Percentiles rank a stretch among this genome's conserved stretches.
Evolutionary conservation across 2,797 vertebrate genomes (phyloP).

Genomic region (Coregonus ussuriensis): DNA sequence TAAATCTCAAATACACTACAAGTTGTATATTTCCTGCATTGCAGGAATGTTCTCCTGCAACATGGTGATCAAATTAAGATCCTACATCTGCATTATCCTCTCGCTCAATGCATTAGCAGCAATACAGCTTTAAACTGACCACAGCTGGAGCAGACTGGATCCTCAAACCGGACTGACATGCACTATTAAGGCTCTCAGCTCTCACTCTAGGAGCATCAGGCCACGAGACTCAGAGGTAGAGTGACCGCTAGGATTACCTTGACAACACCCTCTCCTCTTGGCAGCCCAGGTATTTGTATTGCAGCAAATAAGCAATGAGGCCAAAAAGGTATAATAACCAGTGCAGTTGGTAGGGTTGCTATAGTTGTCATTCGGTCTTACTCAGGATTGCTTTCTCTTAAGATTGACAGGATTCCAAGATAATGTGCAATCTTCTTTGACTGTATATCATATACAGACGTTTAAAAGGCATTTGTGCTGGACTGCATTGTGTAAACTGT

Average conservation of each 20-base stretch:
- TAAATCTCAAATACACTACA: too few relatives aligned
- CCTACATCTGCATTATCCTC: background rate
- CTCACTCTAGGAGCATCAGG: slow-evolving; percentile 8
- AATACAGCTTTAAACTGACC: slow-evolving; percentile 29
- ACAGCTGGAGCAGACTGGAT: slow-evolving; percentile 33
- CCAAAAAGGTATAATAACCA: background rate
- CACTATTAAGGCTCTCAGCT: background rate
- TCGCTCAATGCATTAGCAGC: background rate
- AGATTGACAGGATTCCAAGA: background rate
- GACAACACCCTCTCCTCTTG: background rate
- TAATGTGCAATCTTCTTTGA: background rate
- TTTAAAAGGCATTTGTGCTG: too few relatives aligned
- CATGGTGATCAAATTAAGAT: too few relatives aligned
- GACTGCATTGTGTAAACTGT: too few relatives aligned
- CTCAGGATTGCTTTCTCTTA: background rate
- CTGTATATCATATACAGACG: background rate
- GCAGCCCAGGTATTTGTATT: slow-evolving; percentile 9
- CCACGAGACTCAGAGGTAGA: background rate
- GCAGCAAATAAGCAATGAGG: background rate
- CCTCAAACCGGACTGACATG: slow-evolving; percentile 27
- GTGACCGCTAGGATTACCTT: background rate
- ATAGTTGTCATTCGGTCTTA: background rate
- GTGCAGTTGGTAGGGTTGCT: background rate
- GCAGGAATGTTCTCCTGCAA: too few relatives aligned
- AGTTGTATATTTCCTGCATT: too few relatives aligned